phyloP scores from a whole-genome alignment of 92 coral and sea anemone genomes.

The Palythoa grandis region DNA sequence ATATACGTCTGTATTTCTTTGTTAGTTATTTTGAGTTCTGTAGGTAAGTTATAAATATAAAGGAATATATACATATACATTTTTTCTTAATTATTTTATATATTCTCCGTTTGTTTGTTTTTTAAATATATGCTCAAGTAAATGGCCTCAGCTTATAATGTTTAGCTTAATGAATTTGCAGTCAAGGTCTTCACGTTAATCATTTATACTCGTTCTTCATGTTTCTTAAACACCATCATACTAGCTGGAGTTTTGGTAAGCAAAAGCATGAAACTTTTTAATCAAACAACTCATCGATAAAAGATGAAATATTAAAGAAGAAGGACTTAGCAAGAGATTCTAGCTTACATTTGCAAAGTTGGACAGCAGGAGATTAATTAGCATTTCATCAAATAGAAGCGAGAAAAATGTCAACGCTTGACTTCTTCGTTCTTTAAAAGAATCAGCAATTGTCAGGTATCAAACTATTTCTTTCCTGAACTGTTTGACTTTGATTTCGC shows the following conservation, averaged over 20 bases:
- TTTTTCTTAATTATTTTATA: no score
- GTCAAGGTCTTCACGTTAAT: background rate
- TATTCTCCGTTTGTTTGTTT: no score
- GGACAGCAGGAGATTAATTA: background rate
- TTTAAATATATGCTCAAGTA: background rate
- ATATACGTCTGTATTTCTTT: no score
- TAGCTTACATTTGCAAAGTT: background rate
- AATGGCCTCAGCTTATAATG: conserved; percentile 4
- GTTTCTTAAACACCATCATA: background rate
- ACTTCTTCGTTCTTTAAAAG: background rate
- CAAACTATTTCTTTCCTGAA: background rate
- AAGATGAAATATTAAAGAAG: background rate
- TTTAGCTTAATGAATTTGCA: background rate
- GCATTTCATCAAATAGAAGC: background rate
- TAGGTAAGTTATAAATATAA: no score
- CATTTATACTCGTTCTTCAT: background rate
- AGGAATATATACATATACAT: no score
- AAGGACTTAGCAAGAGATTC: background rate
- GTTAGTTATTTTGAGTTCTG: no score
- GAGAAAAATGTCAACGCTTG: background rate
- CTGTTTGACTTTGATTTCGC: background rate
- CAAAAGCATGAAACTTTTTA: background rate
- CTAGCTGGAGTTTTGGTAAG: background rate
- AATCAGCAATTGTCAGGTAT: background rate
- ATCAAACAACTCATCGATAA: background rate